Base-by-base conservation (phyloP, 2,113 vertebrate genomes). In the Perca fluviatilis region DNA sequence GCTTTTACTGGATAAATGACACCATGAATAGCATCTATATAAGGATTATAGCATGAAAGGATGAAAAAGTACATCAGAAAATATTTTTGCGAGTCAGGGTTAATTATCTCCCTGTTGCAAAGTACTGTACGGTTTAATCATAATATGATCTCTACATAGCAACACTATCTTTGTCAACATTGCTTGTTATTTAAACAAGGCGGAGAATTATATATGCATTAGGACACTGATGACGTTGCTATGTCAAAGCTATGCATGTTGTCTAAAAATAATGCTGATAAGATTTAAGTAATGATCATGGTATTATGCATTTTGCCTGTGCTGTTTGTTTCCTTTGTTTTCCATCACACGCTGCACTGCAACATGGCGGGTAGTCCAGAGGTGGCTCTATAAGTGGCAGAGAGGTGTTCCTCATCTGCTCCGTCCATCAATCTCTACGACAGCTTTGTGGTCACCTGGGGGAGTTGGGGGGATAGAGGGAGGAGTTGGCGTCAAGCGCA, bases 391-490 rank as follows among this genome's bases (percentile, higher is more conserved):
- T 67, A 77, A 63, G 74, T 79, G 69, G 53, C 58, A 56, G 61
- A 57, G 70, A n/a, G 7, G 51, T 80, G 78, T 79, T 80, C 46
- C 67, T 72, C 56, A 69, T 80, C 79, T 51, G 77, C 56, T 57
- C 53, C 33, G 0, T 67, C 53, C 72, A 85, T 89, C 88, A 81
- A 70, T 87, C 82, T 80, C 64, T 15, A 11, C 65, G 76, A 83
- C 88, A 87, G 82, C 74, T 83, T 60, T 83, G 88, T 2, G 65
- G 76, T 65, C 68, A 70, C 69, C 64, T 23, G 43, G 79, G 79
- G 78, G 68, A 76, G 50, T 7, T 2, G 27, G 36, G 19, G 53
- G 56, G 5, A 15, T 60, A 23, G 27, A 30, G n/a, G 67, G 54
- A 4, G 19, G 30, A 21, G 25, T 46, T 51, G 12, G 51, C 67